These are phyloP conservation scores for Gallinago media DNA, from an alignment of 2,113 vertebrate species.

Conservation along the genomic window DNA sequence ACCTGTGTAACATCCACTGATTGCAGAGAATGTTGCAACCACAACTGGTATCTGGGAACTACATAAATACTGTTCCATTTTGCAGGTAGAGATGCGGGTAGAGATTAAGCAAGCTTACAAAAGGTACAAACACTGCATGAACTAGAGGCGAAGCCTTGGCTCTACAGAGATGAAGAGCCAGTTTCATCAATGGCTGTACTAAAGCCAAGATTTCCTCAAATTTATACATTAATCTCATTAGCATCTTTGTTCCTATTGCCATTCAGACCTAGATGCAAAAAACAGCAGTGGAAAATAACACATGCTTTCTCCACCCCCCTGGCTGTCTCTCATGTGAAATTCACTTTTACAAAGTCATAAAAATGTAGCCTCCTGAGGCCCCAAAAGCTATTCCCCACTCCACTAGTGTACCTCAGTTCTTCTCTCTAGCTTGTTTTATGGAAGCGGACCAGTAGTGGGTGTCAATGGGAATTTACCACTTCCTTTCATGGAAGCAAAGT, in stretches of 20 bases:
- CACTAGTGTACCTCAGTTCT: not conserved
- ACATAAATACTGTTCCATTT: not conserved
- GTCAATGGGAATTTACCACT: constrained; percentile 3
- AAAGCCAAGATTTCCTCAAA: not conserved
- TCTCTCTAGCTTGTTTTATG: not conserved
- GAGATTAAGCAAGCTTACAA: not conserved
- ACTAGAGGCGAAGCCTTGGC: not conserved
- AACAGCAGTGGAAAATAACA: not conserved
- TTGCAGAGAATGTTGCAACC: not conserved
- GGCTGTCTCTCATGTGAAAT: not conserved
- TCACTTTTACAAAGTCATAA: not conserved
- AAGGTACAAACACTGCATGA: not conserved
- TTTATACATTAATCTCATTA: rapidly evolving
- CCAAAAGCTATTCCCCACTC: not conserved
- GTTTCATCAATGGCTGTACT: not conserved
- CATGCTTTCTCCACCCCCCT: rapidly evolving
- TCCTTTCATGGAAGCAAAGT: constrained; percentile 8
- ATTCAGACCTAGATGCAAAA: not conserved
- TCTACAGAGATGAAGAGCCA: not conserved
- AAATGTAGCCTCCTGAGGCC: not conserved
- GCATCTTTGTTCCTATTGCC: not conserved
- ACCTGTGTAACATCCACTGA: not conserved
- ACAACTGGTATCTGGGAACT: not conserved
- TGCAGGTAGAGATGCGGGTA: not conserved
- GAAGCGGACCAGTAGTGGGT: rapidly evolving